Evolutionary conservation across 1,140 invertebrate species (phyloP), one percentile per base, ranked within the genome.

Genomic region (Adoxophyes honmai): DNA sequence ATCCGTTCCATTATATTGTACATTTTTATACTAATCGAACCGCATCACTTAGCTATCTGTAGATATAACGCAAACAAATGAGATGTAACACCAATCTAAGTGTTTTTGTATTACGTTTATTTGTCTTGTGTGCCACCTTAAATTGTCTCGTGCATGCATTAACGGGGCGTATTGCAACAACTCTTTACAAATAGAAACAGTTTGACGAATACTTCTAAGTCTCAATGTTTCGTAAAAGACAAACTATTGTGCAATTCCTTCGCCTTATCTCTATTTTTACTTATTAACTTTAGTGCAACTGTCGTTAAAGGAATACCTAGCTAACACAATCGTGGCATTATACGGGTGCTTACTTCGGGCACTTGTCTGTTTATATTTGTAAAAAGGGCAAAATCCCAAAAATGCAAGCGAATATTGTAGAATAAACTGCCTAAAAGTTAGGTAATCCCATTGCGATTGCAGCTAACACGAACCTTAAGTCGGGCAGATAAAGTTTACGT

Each of bases 1-100:
- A 75, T 86, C 78, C 78, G 78, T 78, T 84, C 80, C 78, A 81
- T 75, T 75, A 42, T 71, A 76, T 62, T 74, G 73, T 77, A 68
- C 63, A 65, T 65, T 67, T 66, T 70, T 71, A 68, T 73, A 68
- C 56, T 64, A 66, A 73, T 67, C 68, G 60, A 69, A 66, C 39
- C 68, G 64, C 68, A 59, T 65, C 65, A 58, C 63, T 65, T 64
- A 55, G 28, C 16, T 61, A 66, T 55, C 60, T 57, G 60, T 65
- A 69, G 60, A 64, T 65, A 59, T 61, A 71, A 56, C 37, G 33
- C 54, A 42, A 61, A 62, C 52, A 9, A 44, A 58, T 7, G 33
- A 60, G n/a, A 54, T 55, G 60, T 65, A 70, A 70, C 67, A 73
- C 70, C 65, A 70, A 68, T 64, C 36, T 57, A 56, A 58, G 42